Evolutionary conservation across 2,797 vertebrate genomes (phyloP).

Genomic region (Xiphophorus birchmanni): DNA sequence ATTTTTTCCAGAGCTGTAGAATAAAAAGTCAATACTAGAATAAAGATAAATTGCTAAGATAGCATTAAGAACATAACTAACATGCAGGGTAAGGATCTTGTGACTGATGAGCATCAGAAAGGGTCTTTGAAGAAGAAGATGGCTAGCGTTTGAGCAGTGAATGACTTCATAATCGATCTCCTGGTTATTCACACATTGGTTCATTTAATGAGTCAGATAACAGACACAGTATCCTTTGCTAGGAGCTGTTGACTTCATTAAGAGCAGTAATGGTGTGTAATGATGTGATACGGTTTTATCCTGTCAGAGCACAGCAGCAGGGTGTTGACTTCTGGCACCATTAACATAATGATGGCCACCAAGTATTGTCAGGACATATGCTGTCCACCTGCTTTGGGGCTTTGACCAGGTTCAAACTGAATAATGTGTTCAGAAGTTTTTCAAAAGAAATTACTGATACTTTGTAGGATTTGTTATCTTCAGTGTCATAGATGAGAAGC

Average conservation of each 20-base stretch:
- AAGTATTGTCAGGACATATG: constrained; percentile 46
- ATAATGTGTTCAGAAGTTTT: constrained; percentile 23
- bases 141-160: constrained; percentile 20
- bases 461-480: neutral
- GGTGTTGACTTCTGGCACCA: constrained; percentile 51
- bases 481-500: neutral
- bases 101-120: neutral
- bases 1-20: neutral
- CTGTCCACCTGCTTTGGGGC: constrained; percentile 40
- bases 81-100: constrained; percentile 1
- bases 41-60: constrained; percentile 1
- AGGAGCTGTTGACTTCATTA: constrained; percentile 66
- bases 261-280: constrained; percentile 66
- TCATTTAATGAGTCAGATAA: constrained; percentile 54
- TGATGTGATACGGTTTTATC: constrained; percentile 59
- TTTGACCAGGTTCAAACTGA: constrained; percentile 20
- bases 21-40: constrained; percentile 13
- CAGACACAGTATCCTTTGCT: constrained; percentile 39
- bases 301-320: constrained; percentile 57
- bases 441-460: neutral
- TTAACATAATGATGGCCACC: constrained; percentile 57
- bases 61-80: constrained; percentile 3
- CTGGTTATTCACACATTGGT: constrained; percentile 56
- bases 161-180: constrained; percentile 49
- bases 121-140: constrained; percentile 12